These are phyloP conservation scores for Venustaconcha ellipsiformis DNA, from an alignment of 1,140 invertebrate species.

Conservation along the genomic window DNA sequence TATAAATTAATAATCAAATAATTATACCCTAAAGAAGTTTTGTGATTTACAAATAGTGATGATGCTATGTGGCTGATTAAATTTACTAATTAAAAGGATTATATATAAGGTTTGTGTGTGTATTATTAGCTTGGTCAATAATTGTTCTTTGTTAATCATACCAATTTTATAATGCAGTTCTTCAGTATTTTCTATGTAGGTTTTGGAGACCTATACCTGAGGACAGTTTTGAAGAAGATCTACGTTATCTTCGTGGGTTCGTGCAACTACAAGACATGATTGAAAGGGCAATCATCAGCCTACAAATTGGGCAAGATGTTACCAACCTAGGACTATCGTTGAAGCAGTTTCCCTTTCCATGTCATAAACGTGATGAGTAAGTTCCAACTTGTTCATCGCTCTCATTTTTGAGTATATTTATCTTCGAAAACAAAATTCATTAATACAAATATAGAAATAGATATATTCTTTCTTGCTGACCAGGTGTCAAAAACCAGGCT, in stretches of 20 bases:
- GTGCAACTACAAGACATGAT: slow-evolving; percentile 70
- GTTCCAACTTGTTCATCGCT: slow-evolving; percentile 24
- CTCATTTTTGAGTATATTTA: not conserved
- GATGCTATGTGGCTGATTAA: too few relatives aligned
- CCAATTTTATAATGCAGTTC: too few relatives aligned
- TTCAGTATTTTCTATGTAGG: slow-evolving; percentile 28
- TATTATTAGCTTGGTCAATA: too few relatives aligned
- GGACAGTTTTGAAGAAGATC: slow-evolving; percentile 66
- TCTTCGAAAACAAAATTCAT: not conserved
- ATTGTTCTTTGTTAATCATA: too few relatives aligned
- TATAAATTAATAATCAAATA: too few relatives aligned
- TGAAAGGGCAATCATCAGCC: slow-evolving; percentile 66
- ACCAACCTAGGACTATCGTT: slow-evolving; percentile 41
- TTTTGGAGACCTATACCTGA: slow-evolving; percentile 68
- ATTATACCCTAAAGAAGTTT: too few relatives aligned
- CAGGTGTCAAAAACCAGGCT: too few relatives aligned
- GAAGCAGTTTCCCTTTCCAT: slow-evolving; percentile 69
- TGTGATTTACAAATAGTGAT: too few relatives aligned
- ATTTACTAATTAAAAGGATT: too few relatives aligned
- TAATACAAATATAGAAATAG: not conserved
- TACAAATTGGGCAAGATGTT: slow-evolving; percentile 29
- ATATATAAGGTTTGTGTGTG: too few relatives aligned
- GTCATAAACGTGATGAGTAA: slow-evolving; percentile 66
- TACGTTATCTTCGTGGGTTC: slow-evolving; percentile 70
- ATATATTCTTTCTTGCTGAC: too few relatives aligned